Conservation (phyloP, 2,113 vertebrate genomes). For the Prunella fulvescens region DNA sequence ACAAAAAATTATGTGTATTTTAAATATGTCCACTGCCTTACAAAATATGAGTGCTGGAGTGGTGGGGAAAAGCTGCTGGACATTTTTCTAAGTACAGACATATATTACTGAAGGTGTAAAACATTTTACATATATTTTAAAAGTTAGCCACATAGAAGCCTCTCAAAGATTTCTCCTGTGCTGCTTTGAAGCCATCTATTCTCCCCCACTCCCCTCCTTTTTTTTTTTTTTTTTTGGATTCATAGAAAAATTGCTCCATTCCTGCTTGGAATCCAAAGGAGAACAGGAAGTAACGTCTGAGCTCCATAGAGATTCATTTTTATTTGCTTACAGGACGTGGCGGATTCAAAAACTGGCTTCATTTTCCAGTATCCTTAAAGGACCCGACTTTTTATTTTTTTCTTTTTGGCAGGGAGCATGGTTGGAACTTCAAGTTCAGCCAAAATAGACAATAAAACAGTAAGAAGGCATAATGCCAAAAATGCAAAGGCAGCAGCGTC, state of each 20-base stretch:
- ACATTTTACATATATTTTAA: not conserved
- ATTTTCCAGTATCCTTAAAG: slow-evolving; percentile 81
- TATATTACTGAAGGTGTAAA: not conserved
- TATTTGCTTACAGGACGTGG: slow-evolving; percentile 79
- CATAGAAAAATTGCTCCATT: slow-evolving; percentile 67
- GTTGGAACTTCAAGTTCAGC: slow-evolving; percentile 86
- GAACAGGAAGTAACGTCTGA: slow-evolving; percentile 79
- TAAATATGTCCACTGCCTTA: not conserved
- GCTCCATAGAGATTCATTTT: slow-evolving; percentile 77
- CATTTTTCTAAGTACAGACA: not conserved
- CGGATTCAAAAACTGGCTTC: slow-evolving; percentile 79
- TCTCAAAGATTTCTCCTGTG: not conserved
- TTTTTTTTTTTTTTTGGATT: not conserved
- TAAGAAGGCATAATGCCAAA: slow-evolving; percentile 83
- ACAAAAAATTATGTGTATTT: not conserved
- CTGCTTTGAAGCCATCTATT: not conserved
- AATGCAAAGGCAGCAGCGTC: slow-evolving; percentile 80
- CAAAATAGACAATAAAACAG: slow-evolving; percentile 94
- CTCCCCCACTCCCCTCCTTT: not conserved
- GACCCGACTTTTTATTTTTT: slow-evolving; percentile 77
- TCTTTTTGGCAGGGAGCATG: slow-evolving; percentile 72
- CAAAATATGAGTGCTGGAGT: not conserved
- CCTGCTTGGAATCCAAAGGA: slow-evolving; percentile 71
- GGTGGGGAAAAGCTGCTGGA: rapidly evolving
- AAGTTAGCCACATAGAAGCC: not conserved